Base-by-base conservation (phyloP, 2,888 invertebrate genomes). In the Brachyopa scutellaris region DNA sequence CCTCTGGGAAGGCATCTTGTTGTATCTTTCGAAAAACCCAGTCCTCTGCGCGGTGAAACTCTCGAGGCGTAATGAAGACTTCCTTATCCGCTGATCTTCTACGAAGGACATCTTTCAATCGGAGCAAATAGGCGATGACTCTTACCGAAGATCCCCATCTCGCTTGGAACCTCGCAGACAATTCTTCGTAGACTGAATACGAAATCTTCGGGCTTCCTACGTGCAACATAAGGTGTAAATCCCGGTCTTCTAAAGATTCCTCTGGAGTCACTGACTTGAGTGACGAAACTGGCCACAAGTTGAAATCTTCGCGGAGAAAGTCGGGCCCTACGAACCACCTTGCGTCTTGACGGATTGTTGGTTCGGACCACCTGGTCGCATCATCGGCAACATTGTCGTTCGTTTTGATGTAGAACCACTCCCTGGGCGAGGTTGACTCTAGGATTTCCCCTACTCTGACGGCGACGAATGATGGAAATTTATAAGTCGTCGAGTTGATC, bases 381-480 rank as follows among this genome's bases (percentile, higher is more conserved):
- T 73, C 55, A 57, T 64, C 55, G 21, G 73, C 73, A 8, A 55
- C 72, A 2, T 72, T 72, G 8, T 72, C 51, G 19, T 1, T 11
- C 6, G 62, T 45, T 1, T 31, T 23, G 17, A 70, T 17, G 26
- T 38, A 36, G 19, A 23, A 47, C 47, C 49, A 57, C 3, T 51
- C 6, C 7, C 49, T 26, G 21, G 36, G 29, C 2, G 42, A n/a
- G 9, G 42, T 21, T 0, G 59, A 42, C 1, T 72, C 40, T 11
- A 72, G 17, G 9, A 61, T 72, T 26, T 51, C 70, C 21, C 59
- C 70, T 8, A 59, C 19, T 38, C 59, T 23, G 2, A 47, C 17
- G 5, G 38, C 70, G 0, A 72, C 51, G 19, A 62, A 53, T 1
- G 53, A 9, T 11, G 38, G 49, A 2, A 59, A 38, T 49, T 59